Evolutionary conservation across 2,113 vertebrate genomes (phyloP).

Genomic region (Cercocebus atys): DNA sequence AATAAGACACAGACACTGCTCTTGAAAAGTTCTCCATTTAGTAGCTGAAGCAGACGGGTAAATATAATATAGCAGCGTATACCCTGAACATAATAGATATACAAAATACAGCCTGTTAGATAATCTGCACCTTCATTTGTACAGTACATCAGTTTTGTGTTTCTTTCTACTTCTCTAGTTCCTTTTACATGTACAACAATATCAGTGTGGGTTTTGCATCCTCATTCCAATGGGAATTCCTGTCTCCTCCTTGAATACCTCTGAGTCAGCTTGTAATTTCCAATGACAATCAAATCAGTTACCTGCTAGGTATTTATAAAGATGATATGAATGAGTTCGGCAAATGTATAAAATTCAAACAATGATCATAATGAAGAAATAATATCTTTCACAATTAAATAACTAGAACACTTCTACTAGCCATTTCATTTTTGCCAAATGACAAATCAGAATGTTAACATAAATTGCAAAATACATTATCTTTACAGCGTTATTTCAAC

Average conservation of each 20-base stretch:
- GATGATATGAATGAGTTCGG: neutral
- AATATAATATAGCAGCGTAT: neutral
- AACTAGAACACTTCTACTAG: neutral
- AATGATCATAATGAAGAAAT: neutral
- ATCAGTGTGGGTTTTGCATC: neutral
- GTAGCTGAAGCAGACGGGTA: neutral
- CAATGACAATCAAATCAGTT: neutral
- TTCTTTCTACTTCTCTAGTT: neutral
- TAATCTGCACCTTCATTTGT: neutral
- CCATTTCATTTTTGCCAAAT: neutral
- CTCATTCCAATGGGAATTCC: neutral
- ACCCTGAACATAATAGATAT: neutral
- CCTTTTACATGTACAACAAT: neutral
- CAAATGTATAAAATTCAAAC: neutral
- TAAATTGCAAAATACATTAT: neutral
- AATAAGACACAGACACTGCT: neutral
- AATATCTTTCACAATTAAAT: neutral
- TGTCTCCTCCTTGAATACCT: neutral
- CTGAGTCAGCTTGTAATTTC: slow-evolving; percentile 3
- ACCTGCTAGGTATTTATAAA: neutral
- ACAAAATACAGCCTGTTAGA: neutral
- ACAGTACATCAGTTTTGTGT: neutral
- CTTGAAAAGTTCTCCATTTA: neutral
- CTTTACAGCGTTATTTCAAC: neutral
- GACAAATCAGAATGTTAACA: neutral